Percentiles rank a stretch among this genome's conserved stretches.
Conservation (phyloP, 2,888 invertebrate species). For the Taenaris catops region DNA sequence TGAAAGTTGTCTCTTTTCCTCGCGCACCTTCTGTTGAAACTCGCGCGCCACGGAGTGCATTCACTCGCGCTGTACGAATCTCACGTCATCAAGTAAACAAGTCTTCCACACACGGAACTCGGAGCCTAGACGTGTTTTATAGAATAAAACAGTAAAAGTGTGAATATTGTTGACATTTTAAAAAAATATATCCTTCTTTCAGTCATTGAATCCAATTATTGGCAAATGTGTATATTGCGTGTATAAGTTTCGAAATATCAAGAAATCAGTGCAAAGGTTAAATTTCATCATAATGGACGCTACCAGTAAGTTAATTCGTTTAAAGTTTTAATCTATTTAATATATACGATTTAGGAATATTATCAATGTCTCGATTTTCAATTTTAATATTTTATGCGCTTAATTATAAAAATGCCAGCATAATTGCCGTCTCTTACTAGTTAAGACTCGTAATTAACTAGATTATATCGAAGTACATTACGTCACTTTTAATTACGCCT, state of each 20-base stretch:
- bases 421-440: too few species aligned
- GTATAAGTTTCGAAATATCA: slow-evolving; percentile 14
- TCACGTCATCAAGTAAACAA: slow-evolving; percentile 53
- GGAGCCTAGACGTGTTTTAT: slow-evolving; percentile 1
- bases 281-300: slow-evolving; percentile 71
- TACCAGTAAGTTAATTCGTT: slow-evolving; percentile 70
- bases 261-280: slow-evolving; percentile 54
- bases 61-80: slow-evolving; percentile 42
- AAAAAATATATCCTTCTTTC: too few species aligned
- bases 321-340: too few species aligned
- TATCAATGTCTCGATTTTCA: too few species aligned
- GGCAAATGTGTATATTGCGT: too few species aligned
- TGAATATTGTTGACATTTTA: too few species aligned
- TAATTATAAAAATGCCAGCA: too few species aligned
- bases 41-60: slow-evolving; percentile 44
- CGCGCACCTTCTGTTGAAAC: slow-evolving; percentile 22
- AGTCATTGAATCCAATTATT: too few species aligned
- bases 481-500: slow-evolving; percentile 4
- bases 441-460: too few species aligned
- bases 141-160: neutral
- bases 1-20: slow-evolving; percentile 6
- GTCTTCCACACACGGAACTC: slow-evolving; percentile 21
- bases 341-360: too few species aligned
- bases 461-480: too few species aligned
- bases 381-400: too few species aligned